Conservation (phyloP, 30 jellyfish, hydroid and myxozoan genomes). For the Hydractinia symbiolongicarpus region DNA sequence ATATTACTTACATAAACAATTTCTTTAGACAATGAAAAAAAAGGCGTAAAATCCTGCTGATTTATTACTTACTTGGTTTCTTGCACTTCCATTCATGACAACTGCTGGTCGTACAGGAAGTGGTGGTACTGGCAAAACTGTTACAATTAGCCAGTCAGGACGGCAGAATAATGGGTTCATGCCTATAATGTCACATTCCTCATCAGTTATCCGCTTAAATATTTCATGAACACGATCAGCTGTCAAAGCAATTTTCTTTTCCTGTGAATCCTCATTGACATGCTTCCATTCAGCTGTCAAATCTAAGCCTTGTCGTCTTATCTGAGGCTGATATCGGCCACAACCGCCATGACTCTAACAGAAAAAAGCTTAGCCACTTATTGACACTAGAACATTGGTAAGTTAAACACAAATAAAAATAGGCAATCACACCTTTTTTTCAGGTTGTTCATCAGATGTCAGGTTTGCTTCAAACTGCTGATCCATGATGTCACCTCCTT, state of each 20-base stretch:
- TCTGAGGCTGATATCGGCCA: slow-evolving; percentile 95
- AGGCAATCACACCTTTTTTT: slow-evolving; percentile 37
- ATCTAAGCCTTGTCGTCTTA: slow-evolving; percentile 82
- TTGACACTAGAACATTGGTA: background rate
- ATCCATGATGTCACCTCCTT: slow-evolving; percentile 96
- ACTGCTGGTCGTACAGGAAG: slow-evolving; percentile 99
- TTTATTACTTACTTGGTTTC: slow-evolving; percentile 69
- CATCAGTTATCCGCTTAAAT: slow-evolving; percentile 85
- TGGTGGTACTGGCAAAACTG: slow-evolving; percentile 99
- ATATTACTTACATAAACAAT: background rate
- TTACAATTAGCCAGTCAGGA: slow-evolving; percentile 95
- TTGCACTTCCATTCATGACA: slow-evolving; percentile 95
- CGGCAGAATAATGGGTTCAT: slow-evolving; percentile 72
- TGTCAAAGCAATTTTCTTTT: slow-evolving; percentile 66
- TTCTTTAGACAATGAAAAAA: background rate
- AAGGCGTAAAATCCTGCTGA: background rate
- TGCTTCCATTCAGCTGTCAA: slow-evolving; percentile 88
- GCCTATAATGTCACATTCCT: slow-evolving; percentile 89
- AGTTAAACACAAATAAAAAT: background rate
- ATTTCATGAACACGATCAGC: slow-evolving; percentile 97
- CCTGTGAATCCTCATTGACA: slow-evolving; percentile 87
- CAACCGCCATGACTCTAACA: slow-evolving; percentile 97
- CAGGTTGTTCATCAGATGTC: slow-evolving; percentile 62
- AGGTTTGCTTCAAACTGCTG: slow-evolving; percentile 86
- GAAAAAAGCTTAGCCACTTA: background rate